Base-by-base conservation (phyloP, 2,113 vertebrate species). In the Hyperopisus bebe region DNA sequence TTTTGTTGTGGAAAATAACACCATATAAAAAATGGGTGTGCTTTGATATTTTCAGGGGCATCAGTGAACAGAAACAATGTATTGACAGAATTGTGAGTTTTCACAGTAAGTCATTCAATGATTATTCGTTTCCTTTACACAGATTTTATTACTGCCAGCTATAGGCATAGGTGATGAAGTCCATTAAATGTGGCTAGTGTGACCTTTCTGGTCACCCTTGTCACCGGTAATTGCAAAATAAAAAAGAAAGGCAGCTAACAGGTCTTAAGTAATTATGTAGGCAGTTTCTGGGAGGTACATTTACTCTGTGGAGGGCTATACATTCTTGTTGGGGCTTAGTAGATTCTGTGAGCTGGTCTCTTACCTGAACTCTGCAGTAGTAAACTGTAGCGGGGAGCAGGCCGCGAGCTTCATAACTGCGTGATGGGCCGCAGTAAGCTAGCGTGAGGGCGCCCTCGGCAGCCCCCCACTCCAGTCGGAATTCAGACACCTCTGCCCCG, bases 321-420 rank as follows among this genome's bases (percentile, higher is more conserved):
- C 82, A 47, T 24, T 84, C 82, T 47, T 9, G 44, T 10, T 42
- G 44, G 44, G 7, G 19, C 24, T 21, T 46, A 83, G 77, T 3
- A 21, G 42, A 82, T 9, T 21, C 2, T 3, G 19, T 3, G 39
- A 47, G 44, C 42, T 47, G 24, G 21, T 31, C 85, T 51, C 47
- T 44, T 95, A 97, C 97, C 96, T 96, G 96, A 51, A 97, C 95
- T 92, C 95, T 95, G 94, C 96, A 97, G 70, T 95, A 96, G 84
- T 97, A 97, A 0, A 93, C 94, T 62, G 96, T 96, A 50, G 96
- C 96, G 39, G 96, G 96, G 15, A 92, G 92, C 70, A 97, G 95
- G 24, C 94, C 93, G 91, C 94, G 95, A 15, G 96, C 94, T 94
- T 97, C 96, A 83, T 95, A 96, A 91, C 92, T 95, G 83, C 93